Evolutionary conservation across 2,113 vertebrate species (phyloP).

Genomic region (Aptenodytes forsteri): DNA sequence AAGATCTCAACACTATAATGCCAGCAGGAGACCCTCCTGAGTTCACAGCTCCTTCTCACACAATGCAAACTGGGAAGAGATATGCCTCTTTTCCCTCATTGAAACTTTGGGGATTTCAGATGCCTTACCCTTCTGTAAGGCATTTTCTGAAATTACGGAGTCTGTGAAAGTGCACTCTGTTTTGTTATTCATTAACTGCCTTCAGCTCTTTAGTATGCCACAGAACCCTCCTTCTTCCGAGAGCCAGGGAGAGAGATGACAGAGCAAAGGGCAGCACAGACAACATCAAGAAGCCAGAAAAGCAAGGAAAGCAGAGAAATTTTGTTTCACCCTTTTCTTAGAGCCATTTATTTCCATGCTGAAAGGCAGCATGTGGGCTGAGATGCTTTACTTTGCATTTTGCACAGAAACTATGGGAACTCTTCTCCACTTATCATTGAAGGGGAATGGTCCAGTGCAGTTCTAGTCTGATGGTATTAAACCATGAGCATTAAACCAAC

Average conservation of each 20-base stretch:
- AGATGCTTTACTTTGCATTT: neutral
- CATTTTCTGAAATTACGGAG: neutral
- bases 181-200: slow-evolving; percentile 34
- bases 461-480: neutral
- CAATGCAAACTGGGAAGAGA: neutral
- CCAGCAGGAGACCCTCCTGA: neutral
- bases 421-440: neutral
- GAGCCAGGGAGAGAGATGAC: neutral
- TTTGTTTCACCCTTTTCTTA: neutral
- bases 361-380: neutral
- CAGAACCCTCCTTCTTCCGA: neutral
- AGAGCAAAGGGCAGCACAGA: slow-evolving; percentile 48
- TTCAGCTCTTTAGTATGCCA: slow-evolving; percentile 12
- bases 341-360: neutral
- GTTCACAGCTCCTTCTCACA: neutral
- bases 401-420: neutral
- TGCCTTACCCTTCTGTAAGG: neutral
- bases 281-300: slow-evolving; percentile 1
- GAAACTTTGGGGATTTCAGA: neutral
- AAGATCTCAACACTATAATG: neutral
- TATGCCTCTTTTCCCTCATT: neutral
- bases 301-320: neutral
- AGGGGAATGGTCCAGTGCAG: neutral
- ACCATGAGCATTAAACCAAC: neutral
- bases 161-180: neutral